Evolutionary conservation across 2,113 vertebrate genomes (phyloP), one percentile per base, ranked within the genome.

Genomic region (Scortum barcoo): DNA sequence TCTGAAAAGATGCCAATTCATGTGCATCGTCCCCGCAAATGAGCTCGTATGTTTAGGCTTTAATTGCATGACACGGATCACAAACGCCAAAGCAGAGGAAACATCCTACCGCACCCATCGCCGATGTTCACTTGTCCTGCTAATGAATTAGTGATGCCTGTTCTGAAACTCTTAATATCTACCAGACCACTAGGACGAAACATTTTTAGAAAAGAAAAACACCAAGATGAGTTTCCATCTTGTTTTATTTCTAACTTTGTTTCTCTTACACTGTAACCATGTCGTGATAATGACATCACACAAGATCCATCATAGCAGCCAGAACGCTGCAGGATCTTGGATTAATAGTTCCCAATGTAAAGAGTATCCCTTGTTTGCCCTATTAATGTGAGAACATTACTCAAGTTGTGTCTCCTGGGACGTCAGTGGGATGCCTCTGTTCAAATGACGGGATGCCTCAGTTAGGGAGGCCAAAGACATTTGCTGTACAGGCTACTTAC

Each of bases 21-120:
- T 76, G 78, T 84, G 67, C 57, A 76, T 88, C 84, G 75, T 78
- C 30, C 48, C 40, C 81, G 50, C 46, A 67, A 87, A 90, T 74
- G 36, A 87, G 51, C 78, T 73, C 65, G 48, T 79, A 46, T 91
- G 83, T 93, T 90, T 90, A 75, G 81, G 69, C 76, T 92, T 91
- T 91, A 94, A 94, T 91, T 87, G 89, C 88, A 93, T 93, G 90
- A 92, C 89, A 92, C 70, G 85, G 91, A 91, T 90, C 86, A 90
- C 62, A 91, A 90, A 87, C 89, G 88, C 53, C 80, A 92, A 86
- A 91, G 90, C 78, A 78, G 66, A 84, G 75, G 85, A 85, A 89
- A 82, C 88, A 60, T 87, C 81, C 48, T 22, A 79, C 67, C 68
- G 77, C 78, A 77, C 71, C 86, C 80, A 83, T 28, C 71, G 57